Evolutionary conservation across 2,797 vertebrate genomes (phyloP).

Genomic region (Fistularia tabacaria): DNA sequence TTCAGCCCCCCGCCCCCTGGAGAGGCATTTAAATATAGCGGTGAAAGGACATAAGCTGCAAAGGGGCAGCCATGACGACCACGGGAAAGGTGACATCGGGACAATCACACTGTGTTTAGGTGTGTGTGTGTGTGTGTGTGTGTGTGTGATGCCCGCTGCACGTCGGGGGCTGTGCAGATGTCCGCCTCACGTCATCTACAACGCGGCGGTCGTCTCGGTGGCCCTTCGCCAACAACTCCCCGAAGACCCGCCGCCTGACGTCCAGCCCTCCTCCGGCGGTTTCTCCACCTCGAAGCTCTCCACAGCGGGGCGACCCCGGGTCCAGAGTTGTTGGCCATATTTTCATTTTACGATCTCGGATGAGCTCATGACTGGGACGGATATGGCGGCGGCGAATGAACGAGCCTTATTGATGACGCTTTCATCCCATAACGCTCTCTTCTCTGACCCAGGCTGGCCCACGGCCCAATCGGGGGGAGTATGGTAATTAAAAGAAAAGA

Average conservation of each 20-base stretch:
- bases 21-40: conserved; percentile 48
- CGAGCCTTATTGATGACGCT: conserved; percentile 10
- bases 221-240: too few species aligned
- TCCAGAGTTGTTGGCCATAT: background rate
- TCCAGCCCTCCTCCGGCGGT: background rate
- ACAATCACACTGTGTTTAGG: conserved; percentile 35
- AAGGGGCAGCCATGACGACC: conserved; percentile 15
- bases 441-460: background rate
- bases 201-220: background rate
- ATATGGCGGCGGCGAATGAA: conserved; percentile 3
- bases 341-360: conserved; percentile 7
- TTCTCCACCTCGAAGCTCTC: background rate
- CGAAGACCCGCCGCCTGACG: too few species aligned
- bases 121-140: conserved; percentile 16
- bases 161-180: conserved; percentile 13
- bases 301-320: background rate
- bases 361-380: conserved; percentile 8
- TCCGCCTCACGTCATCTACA: conserved; percentile 13
- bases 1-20: conserved; percentile 29
- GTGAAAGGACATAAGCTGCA: conserved; percentile 30
- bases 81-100: conserved; percentile 40
- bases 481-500: too few species aligned
- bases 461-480: too few species aligned
- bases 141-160: background rate
- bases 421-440: background rate